phyloP scores from a whole-genome alignment of 1,140 invertebrate species.

The Drosophila teissieri region DNA sequence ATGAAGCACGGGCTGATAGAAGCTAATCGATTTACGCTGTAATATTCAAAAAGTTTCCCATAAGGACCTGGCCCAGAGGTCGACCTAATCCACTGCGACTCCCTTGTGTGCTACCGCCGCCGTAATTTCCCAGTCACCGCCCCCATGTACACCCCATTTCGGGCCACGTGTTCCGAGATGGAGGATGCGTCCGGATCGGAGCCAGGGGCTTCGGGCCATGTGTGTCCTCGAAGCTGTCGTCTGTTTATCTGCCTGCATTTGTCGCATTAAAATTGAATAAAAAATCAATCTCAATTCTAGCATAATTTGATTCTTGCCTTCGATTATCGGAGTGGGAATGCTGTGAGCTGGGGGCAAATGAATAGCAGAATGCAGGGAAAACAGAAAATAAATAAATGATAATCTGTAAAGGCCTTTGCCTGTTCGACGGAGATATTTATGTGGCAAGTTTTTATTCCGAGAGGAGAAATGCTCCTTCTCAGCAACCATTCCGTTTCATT shows the following conservation, averaged over 20 bases:
- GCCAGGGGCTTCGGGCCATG: conserved; percentile 45
- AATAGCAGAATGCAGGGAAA: conserved; percentile 33
- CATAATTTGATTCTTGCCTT: conserved; percentile 82
- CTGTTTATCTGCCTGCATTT: conserved; percentile 83
- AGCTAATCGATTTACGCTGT: conserved; percentile 83
- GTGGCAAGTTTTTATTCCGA: conserved; percentile 4
- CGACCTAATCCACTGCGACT: conserved; percentile 76
- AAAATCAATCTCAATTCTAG: conserved; percentile 84
- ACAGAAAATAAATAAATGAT: conserved; percentile 54
- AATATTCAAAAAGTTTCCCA: conserved; percentile 82
- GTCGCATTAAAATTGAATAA: conserved; percentile 84
- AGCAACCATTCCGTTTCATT: background rate
- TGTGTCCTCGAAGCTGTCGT: conserved; percentile 56
- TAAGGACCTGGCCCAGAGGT: conserved; percentile 60
- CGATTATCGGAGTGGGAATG: conserved; percentile 58
- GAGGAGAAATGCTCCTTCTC: background rate
- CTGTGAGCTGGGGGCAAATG: conserved; percentile 12
- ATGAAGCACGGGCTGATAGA: conserved; percentile 58
- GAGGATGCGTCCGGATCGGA: background rate
- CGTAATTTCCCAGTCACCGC: conserved; percentile 62
- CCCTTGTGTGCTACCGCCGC: conserved; percentile 65
- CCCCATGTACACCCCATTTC: background rate
- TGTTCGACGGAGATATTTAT: conserved; percentile 51
- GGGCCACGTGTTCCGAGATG: conserved; percentile 26
- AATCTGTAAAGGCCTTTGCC: conserved; percentile 50